phyloP scores from a whole-genome alignment of 2,797 vertebrate species.

The Premnoplex brunnescens region DNA sequence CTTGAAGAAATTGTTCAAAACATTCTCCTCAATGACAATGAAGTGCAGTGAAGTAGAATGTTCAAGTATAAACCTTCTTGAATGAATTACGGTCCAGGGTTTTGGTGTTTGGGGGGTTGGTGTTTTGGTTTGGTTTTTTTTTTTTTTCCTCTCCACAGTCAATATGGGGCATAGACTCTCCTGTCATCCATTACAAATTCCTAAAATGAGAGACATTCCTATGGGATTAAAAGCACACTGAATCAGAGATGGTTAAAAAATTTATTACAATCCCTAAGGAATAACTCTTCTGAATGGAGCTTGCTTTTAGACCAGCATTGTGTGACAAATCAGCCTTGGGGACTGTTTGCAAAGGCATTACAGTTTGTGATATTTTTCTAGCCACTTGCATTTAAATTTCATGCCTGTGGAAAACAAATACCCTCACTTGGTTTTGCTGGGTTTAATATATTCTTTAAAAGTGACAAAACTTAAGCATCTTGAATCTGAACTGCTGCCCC shows the following conservation, averaged over 20 bases:
- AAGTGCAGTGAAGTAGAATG: neutral
- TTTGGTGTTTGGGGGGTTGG: neutral
- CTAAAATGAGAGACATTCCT: neutral
- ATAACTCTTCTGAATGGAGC: neutral
- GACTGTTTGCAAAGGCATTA: neutral
- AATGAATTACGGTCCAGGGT: neutral
- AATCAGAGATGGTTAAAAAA: neutral
- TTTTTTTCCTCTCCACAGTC: neutral
- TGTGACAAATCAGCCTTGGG: conserved; percentile 10
- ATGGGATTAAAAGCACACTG: neutral
- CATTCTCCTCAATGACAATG: neutral
- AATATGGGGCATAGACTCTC: neutral
- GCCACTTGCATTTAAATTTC: neutral
- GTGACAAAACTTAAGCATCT: neutral
- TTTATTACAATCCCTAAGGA: neutral
- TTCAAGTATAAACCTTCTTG: neutral
- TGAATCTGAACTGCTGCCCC: neutral
- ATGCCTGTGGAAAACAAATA: neutral
- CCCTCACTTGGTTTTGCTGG: neutral
- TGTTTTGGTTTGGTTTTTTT: neutral
- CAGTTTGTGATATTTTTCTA: neutral
- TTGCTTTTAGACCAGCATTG: neutral
- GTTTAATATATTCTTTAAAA: neutral
- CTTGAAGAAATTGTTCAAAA: neutral
- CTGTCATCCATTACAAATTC: neutral